phyloP scores from a whole-genome alignment of 2,797 vertebrate genomes.

The Tiaroga cobitis region DNA sequence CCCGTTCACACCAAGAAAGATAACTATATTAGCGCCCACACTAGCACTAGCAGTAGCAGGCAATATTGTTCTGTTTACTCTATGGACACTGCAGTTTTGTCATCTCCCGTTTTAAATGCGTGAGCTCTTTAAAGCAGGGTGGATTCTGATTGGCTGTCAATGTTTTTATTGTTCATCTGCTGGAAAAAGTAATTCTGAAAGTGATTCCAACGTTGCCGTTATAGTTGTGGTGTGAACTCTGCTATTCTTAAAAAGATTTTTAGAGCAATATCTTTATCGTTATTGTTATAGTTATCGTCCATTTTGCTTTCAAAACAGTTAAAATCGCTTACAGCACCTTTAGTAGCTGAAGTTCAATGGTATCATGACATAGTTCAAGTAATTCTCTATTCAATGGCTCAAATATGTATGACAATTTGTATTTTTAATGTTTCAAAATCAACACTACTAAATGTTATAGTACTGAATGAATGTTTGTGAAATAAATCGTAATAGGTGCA shows the following conservation, averaged over 20 bases:
- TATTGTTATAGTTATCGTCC: background rate
- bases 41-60: too few species aligned
- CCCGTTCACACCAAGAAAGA: background rate
- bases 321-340: slow-evolving; percentile 19
- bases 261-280: background rate
- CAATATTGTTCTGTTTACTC: background rate
- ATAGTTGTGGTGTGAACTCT: background rate
- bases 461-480: slow-evolving; percentile 3
- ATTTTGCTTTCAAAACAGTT: background rate
- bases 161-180: background rate
- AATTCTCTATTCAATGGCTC: slow-evolving; percentile 39
- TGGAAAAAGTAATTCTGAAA: background rate
- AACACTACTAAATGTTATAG: slow-evolving; percentile 2
- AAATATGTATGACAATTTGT: slow-evolving; percentile 16
- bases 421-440: background rate
- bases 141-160: slow-evolving; percentile 1
- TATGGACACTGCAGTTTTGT: background rate
- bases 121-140: background rate
- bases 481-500: slow-evolving; percentile 4
- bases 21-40: background rate
- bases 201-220: background rate
- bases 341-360: background rate
- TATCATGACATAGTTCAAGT: slow-evolving; percentile 28
- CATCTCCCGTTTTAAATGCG: background rate
- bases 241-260: background rate